These are phyloP conservation scores for Tinea trinotella DNA, from an alignment of 2,888 invertebrate genomes.

Conservation along the genomic window DNA sequence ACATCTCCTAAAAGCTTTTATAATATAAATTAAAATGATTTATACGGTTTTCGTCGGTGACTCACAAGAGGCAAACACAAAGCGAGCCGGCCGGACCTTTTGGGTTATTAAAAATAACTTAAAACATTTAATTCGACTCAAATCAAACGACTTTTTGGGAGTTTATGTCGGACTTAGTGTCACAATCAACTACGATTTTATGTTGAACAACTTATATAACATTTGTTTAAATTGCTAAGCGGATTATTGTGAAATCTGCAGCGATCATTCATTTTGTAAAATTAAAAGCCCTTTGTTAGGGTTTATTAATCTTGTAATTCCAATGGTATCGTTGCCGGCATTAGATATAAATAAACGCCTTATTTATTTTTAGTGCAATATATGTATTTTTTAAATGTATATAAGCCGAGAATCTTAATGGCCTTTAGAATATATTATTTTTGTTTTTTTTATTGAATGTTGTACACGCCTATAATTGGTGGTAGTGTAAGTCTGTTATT, in stretches of 20 bases:
- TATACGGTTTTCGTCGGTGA: conserved; percentile 18
- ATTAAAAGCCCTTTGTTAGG: conserved; percentile 9
- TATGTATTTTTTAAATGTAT: no score
- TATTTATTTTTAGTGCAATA: no score
- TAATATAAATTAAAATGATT: conserved; percentile 16
- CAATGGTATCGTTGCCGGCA: background rate
- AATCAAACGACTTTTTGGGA: conserved; percentile 57
- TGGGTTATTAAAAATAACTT: conserved; percentile 48
- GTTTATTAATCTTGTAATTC: conserved; percentile 11
- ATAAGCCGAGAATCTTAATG: no score
- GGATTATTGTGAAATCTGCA: conserved; percentile 32
- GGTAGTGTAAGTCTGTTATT: no score
- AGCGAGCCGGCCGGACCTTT: conserved; percentile 31
- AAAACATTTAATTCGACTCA: conserved; percentile 54
- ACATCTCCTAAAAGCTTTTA: conserved; percentile 1
- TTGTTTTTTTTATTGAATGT: no score
- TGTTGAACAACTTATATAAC: conserved; percentile 46
- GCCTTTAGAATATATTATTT: no score
- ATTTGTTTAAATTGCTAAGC: conserved; percentile 54
- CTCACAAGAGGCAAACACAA: conserved; percentile 19
- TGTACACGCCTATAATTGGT: no score
- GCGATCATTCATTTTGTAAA: conserved; percentile 26
- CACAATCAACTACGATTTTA: conserved; percentile 42
- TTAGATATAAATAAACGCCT: no score
- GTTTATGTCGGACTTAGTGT: conserved; percentile 64